These are phyloP conservation scores for Heterohyrax brucei DNA, from an alignment of 2,797 vertebrate species.

Conservation along the genomic window DNA sequence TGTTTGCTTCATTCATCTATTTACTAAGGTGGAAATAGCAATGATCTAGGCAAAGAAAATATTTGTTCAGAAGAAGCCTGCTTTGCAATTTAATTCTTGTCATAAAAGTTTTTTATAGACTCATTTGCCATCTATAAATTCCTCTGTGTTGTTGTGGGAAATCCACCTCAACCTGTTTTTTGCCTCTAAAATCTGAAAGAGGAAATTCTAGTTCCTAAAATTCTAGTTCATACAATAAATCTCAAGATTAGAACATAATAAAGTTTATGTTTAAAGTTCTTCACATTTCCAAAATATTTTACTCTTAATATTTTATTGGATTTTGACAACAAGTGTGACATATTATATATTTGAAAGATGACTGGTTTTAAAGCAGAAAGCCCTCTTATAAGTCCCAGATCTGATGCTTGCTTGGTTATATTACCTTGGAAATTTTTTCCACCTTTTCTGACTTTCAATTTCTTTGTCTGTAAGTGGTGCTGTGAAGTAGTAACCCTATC, in stretches of 20 bases:
- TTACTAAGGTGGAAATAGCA: slow-evolving; percentile 49
- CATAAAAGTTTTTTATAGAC: slow-evolving; percentile 1
- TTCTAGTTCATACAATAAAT: background rate
- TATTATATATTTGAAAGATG: background rate
- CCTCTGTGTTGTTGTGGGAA: background rate
- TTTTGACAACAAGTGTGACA: background rate
- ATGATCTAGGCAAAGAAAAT: slow-evolving; percentile 4
- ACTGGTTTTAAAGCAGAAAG: background rate
- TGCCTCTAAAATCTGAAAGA: slow-evolving; percentile 26
- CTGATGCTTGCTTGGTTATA: background rate
- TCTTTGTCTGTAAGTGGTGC: background rate
- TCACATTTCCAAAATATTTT: background rate
- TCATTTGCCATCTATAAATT: background rate
- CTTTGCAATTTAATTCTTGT: background rate
- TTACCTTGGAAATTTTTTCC: background rate
- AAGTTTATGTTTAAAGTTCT: slow-evolving; percentile 6
- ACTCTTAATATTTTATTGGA: background rate
- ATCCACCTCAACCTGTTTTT: background rate
- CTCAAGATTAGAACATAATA: background rate
- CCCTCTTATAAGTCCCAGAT: background rate
- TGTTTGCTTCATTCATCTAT: slow-evolving; percentile 38
- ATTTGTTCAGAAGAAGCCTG: background rate
- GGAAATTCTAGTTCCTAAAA: background rate
- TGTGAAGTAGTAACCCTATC: slow-evolving; percentile 16
- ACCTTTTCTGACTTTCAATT: background rate